These are phyloP conservation scores for Heterotis niloticus DNA, from an alignment of 2,113 vertebrate genomes.

Conservation along the genomic window DNA sequence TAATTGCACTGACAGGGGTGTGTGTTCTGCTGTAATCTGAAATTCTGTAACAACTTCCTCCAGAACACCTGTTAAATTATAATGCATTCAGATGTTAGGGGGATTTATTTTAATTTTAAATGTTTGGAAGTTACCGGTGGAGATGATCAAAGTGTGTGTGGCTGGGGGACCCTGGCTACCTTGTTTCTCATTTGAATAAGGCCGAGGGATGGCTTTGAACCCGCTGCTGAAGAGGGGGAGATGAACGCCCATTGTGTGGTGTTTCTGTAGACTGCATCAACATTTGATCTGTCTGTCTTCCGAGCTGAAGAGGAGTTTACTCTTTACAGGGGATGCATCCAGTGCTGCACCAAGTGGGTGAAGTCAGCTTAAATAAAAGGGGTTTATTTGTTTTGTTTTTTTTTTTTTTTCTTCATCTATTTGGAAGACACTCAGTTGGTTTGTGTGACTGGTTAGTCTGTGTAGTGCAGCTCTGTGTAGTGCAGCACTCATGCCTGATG, in stretches of 20 bases:
- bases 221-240: slow-evolving; percentile 22
- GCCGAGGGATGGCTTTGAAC: slow-evolving; percentile 61
- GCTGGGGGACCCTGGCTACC: slow-evolving; percentile 40
- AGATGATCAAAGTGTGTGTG: slow-evolving; percentile 64
- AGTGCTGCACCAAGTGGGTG: too few species aligned
- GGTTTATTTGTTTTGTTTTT: not conserved
- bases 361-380: not conserved
- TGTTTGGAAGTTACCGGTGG: slow-evolving; percentile 60
- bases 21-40: slow-evolving; percentile 54
- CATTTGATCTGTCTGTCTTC: not conserved
- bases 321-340: not conserved
- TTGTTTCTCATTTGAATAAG: slow-evolving; percentile 56
- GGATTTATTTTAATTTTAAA: slow-evolving; percentile 68
- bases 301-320: not conserved
- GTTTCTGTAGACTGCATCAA: slow-evolving; percentile 41
- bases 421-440: too few species aligned
- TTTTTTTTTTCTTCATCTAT: not conserved
- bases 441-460: too few species aligned
- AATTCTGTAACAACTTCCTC: slow-evolving; percentile 66
- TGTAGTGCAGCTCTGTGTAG: not conserved
- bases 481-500: not conserved
- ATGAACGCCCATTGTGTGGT: slow-evolving; percentile 55
- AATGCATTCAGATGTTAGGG: slow-evolving; percentile 58
- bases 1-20: slow-evolving; percentile 59
- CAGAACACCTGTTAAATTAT: slow-evolving; percentile 67